A percentile compares a stretch with the other conserved stretches of the same genome.
Conservation (phyloP, 2,797 vertebrate species). For the Philypnodon macrostomus region DNA sequence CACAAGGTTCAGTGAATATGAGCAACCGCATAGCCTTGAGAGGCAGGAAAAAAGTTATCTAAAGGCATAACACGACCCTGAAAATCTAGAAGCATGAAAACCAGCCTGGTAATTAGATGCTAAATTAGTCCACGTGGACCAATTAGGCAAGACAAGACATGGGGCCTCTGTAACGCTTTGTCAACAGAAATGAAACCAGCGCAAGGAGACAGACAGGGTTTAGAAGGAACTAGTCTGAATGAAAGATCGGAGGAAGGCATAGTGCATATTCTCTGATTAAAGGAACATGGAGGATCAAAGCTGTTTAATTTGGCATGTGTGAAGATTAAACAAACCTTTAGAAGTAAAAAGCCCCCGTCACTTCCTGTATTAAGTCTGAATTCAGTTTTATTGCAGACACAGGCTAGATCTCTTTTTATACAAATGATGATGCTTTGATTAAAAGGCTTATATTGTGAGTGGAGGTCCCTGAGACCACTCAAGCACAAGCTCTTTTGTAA, state of each 20-base stretch:
- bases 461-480: constrained; percentile 42
- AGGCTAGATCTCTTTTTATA: constrained; percentile 78
- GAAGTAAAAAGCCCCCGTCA: constrained; percentile 73
- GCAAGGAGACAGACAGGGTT: constrained; percentile 66
- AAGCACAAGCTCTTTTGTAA: constrained; percentile 36
- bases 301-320: constrained; percentile 69
- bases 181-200: constrained; percentile 82
- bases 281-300: constrained; percentile 77
- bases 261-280: constrained; percentile 72
- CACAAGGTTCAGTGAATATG: constrained; percentile 53
- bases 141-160: constrained; percentile 82
- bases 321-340: constrained; percentile 83
- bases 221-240: constrained; percentile 61
- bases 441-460: constrained; percentile 60
- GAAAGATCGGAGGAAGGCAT: constrained; percentile 55
- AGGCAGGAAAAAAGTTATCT: constrained; percentile 61
- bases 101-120: constrained; percentile 73
- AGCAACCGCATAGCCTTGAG: constrained; percentile 66
- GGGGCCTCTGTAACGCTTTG: constrained; percentile 74
- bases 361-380: constrained; percentile 78
- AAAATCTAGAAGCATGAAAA: constrained; percentile 72
- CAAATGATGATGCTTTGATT: constrained; percentile 79
- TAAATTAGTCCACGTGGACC: constrained; percentile 84
- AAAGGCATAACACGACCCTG: constrained; percentile 76
- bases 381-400: constrained; percentile 79